Conservation (phyloP, 2,888 invertebrate species). For the Sericinus montela region DNA sequence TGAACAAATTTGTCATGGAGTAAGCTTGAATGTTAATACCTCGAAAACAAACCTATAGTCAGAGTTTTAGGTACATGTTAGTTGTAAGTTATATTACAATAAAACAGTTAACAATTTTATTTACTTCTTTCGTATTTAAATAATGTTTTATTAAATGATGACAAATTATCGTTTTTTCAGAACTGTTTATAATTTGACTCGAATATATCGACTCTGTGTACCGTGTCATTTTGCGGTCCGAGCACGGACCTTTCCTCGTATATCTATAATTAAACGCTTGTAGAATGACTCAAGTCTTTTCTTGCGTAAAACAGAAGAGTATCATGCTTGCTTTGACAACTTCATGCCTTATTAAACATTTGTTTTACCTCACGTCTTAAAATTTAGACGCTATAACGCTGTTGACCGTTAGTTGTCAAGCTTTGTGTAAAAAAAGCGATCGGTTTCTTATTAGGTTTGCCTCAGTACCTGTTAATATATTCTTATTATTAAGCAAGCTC, state of each 20-base stretch:
- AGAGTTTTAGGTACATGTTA: too few relatives aligned
- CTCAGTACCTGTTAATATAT: too few relatives aligned
- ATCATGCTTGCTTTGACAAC: conserved; percentile 8
- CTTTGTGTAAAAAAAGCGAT: too few relatives aligned
- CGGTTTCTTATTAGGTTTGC: too few relatives aligned
- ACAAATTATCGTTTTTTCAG: background rate
- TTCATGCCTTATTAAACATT: background rate
- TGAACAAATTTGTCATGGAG: too few relatives aligned
- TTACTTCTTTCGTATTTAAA: too few relatives aligned
- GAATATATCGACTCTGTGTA: conserved; percentile 5
- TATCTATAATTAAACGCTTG: conserved; percentile 13
- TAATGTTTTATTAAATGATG: background rate
- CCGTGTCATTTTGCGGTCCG: conserved; percentile 6
- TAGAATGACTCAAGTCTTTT: conserved; percentile 3
- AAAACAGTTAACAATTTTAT: too few relatives aligned
- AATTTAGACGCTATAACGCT: background rate
- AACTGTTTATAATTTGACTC: background rate
- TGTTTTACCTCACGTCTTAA: background rate
- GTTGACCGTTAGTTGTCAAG: too few relatives aligned
- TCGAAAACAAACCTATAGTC: too few relatives aligned
- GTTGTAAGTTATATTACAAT: too few relatives aligned
- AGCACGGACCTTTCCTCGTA: conserved; percentile 6
- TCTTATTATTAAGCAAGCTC: too few relatives aligned
- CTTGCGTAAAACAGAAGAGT: conserved; percentile 9
- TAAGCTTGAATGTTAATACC: too few relatives aligned